These are phyloP conservation scores for Seladonia tumulorum DNA, from an alignment of 2,888 invertebrate species.

Conservation along the genomic window DNA sequence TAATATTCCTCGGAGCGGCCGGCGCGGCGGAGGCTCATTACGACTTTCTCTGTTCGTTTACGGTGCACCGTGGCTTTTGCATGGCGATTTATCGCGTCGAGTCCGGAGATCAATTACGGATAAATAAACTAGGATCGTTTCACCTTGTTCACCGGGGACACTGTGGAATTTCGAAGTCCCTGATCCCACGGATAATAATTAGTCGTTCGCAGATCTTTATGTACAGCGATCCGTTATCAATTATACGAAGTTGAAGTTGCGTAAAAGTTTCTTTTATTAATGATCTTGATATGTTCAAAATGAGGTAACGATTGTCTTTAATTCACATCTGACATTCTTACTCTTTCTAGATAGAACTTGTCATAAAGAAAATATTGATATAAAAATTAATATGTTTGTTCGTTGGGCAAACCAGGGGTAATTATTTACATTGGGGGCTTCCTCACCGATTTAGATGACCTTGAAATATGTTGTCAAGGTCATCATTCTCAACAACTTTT, in stretches of 20 bases:
- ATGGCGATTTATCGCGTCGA: conserved; percentile 36
- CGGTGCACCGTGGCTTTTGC: neutral
- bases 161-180: neutral
- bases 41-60: conserved; percentile 42
- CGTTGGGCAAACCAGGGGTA: no score
- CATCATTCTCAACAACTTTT: no score
- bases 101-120: conserved; percentile 32
- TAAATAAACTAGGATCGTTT: conserved; percentile 21
- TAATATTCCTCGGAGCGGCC: conserved; percentile 20
- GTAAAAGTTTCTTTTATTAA: no score
- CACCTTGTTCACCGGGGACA: neutral
- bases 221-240: neutral
- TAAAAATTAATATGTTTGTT: no score
- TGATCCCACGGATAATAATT: conserved; percentile 18
- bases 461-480: no score
- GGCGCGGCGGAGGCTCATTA: conserved; percentile 10
- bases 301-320: no score
- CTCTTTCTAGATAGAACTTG: no score
- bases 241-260: neutral
- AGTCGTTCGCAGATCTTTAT: neutral
- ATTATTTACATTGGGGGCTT: no score
- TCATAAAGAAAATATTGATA: no score
- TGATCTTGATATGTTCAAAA: no score
- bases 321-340: no score
- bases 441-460: no score